phyloP scores from a whole-genome alignment of 2,113 vertebrate species.

The Nymphicus hollandicus region DNA sequence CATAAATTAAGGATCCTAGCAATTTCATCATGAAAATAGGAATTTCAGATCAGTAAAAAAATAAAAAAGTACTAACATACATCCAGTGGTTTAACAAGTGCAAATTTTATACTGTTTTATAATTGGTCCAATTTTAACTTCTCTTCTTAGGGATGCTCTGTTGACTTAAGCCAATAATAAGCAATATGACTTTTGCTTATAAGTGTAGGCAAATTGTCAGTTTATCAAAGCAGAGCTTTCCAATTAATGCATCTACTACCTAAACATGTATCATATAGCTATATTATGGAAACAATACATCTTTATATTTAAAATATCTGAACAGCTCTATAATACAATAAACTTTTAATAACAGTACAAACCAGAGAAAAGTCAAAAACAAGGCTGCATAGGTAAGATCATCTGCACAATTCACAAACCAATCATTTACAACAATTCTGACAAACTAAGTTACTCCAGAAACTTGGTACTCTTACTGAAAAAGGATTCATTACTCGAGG shows the following conservation, averaged over 20 bases:
- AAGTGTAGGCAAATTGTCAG: slow-evolving; percentile 82
- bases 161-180: slow-evolving; percentile 72
- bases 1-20: slow-evolving; percentile 89
- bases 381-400: slow-evolving; percentile 92
- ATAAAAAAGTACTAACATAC: slow-evolving; percentile 72
- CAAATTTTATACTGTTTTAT: slow-evolving; percentile 79
- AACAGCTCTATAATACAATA: slow-evolving; percentile 94
- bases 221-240: slow-evolving; percentile 89
- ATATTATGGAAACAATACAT: slow-evolving; percentile 86
- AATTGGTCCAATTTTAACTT: slow-evolving; percentile 82
- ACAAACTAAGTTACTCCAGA: slow-evolving; percentile 70
- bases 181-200: slow-evolving; percentile 77
- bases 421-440: slow-evolving; percentile 74
- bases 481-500: slow-evolving; percentile 68
- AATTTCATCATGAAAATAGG: slow-evolving; percentile 79
- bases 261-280: slow-evolving; percentile 87
- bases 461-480: slow-evolving; percentile 75
- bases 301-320: slow-evolving; percentile 87
- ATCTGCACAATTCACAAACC: slow-evolving; percentile 86
- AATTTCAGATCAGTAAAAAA: slow-evolving; percentile 70
- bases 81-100: slow-evolving; percentile 81
- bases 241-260: slow-evolving; percentile 84
- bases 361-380: slow-evolving; percentile 83
- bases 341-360: slow-evolving; percentile 88
- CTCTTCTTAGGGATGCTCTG: slow-evolving; percentile 72